Percentiles rank a stretch among this genome's conserved stretches.
These are phyloP conservation scores for Rhynchotus rufescens DNA, from an alignment of 2,797 vertebrate genomes.

Conservation along the genomic window DNA sequence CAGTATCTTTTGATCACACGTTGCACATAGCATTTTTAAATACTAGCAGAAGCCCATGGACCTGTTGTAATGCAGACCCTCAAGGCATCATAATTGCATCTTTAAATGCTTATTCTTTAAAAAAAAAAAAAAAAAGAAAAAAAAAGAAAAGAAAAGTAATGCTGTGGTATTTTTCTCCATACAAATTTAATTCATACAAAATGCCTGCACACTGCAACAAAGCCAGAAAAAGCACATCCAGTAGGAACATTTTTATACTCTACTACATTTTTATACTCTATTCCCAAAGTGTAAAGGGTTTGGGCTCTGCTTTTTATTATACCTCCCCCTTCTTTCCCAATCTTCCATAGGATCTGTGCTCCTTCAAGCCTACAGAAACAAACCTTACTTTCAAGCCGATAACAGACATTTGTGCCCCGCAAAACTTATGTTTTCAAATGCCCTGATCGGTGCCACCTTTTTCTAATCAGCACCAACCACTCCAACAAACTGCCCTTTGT, in stretches of 20 bases:
- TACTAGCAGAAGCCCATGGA: not conserved
- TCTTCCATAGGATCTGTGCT: not conserved
- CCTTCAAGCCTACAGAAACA: constrained; percentile 53
- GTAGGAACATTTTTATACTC: not conserved
- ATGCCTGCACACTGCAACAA: not conserved
- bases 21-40: not conserved
- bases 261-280: not conserved
- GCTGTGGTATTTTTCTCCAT: not conserved
- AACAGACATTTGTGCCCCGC: constrained; percentile 71
- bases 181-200: not conserved
- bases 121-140: not conserved
- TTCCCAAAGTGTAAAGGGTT: not conserved
- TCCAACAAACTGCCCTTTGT: constrained; percentile 86
- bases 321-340: not conserved
- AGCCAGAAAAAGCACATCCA: not conserved
- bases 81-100: not conserved
- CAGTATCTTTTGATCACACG: not conserved
- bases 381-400: constrained; percentile 43
- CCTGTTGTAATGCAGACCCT: not conserved
- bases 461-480: constrained; percentile 80
- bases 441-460: constrained; percentile 72
- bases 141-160: not conserved
- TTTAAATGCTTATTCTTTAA: not conserved
- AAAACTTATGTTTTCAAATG: constrained; percentile 66
- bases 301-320: constrained; percentile 48